Percentiles rank a stretch among this genome's conserved stretches.
Conservation (phyloP, 2,113 vertebrate genomes). For the rat (Rattus norvegicus) region GRCr8 NC_086033.1:70478501-70479000, state of each 20-base stretch:
- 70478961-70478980: not conserved
- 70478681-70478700: not conserved
- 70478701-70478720: not conserved
- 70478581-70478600: not conserved
- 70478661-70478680: conserved; percentile 5
- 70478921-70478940: not conserved
- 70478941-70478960: not conserved
- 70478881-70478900: not conserved
- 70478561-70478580: not conserved
- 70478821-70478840: not conserved
- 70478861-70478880: too few relatives aligned
- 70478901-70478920: not conserved
- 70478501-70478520: not conserved
- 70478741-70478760: not conserved
- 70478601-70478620: not conserved
- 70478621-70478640: not conserved
- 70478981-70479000: not conserved
- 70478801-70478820: not conserved
- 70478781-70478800: not conserved
- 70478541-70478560: not conserved
- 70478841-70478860: not conserved
- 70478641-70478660: not conserved
- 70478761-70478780: not conserved
- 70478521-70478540: not conserved
- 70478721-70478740: not conserved